Percentiles rank a stretch among this genome's conserved stretches.
These are phyloP conservation scores for Priocnemis perturbator DNA, from an alignment of 2,888 invertebrate species.

Conservation along the genomic window DNA sequence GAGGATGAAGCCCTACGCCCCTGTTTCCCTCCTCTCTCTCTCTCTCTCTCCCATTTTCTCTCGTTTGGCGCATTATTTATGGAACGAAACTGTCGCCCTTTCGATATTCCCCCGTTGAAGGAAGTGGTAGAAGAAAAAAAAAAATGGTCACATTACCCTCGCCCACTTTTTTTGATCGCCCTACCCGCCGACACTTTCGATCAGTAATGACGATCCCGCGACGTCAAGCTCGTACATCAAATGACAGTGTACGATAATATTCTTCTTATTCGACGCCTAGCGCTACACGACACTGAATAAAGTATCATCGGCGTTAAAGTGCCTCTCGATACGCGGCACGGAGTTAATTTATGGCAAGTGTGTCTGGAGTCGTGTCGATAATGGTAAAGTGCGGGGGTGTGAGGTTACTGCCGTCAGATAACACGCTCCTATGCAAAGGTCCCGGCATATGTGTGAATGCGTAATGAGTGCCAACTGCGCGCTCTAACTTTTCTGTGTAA, in stretches of 20 bases:
- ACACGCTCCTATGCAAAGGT: neutral
- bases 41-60: too few relatives aligned
- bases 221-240: conserved; percentile 24
- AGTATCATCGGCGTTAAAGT: conserved; percentile 39
- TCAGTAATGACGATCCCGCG: conserved; percentile 17
- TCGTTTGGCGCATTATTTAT: conserved; percentile 12
- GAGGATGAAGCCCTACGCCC: conserved; percentile 6
- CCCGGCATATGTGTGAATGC: conserved; percentile 18
- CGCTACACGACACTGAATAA: conserved; percentile 34
- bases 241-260: conserved; percentile 31
- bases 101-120: conserved; percentile 19
- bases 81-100: conserved; percentile 10
- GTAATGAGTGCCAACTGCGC: conserved; percentile 20
- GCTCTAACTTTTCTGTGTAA: conserved; percentile 6
- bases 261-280: conserved; percentile 14
- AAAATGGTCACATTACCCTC: too few relatives aligned
- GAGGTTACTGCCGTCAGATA: neutral
- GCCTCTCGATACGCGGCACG: conserved; percentile 23
- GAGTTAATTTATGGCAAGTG: conserved; percentile 41
- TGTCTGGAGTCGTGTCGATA: conserved; percentile 32
- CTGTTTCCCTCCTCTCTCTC: too few relatives aligned
- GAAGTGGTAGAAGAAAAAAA: too few relatives aligned
- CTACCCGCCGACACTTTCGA: neutral
- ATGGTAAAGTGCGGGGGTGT: conserved; percentile 15
- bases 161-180: too few relatives aligned